Evolutionary conservation across 23 tunicate species (phyloP), one percentile per base, ranked within the genome.

Genomic region (Oikopleura albicans): DNA sequence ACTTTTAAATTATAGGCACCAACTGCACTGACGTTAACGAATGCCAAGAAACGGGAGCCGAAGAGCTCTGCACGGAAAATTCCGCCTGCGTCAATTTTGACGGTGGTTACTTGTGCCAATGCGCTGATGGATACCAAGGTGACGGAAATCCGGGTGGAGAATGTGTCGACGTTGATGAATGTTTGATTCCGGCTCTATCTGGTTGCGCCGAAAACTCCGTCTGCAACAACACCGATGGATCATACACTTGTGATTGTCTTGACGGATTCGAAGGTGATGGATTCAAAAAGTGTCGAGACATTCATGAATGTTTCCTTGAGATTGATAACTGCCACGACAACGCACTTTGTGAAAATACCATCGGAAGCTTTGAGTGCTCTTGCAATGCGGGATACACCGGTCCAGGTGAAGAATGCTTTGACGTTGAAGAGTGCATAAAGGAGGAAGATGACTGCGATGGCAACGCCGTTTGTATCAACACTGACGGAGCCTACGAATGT

Each of bases 331-430:
- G 87, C 40, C 86, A 79, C 39, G 83, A 86, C 39, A 41, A 41
- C 16, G 87, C 84, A 27, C 41, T 75, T 0, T 86, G 87, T 39
- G 76, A 41, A 75, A 84, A 86, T 83, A 84, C 84, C 0, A 37
- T 84, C 40, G 83, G 83, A 76, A 76, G 85, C 12, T 86, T 86
- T 38, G 87, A 86, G 0, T 86, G 87, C 40, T 8, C 76, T 39
- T 86, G 87, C 76, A 84, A 28, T 4, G 41, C 33, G 33, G 87
- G 87, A 0, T 86, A 83, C 40, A 86, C 84, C 16, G 87, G 87
- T 8, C 63, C 63, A 8, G 63, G 63, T 8, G 22, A 12, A 8
- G 63, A 49, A 49, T 49, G 63, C 22, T 49, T 49, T 49, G 63
- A 49, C 63, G 22, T 49, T 49, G 63, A 49, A 22, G 63, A 49